These are phyloP conservation scores for Cotesia vestalis DNA, from an alignment of 1,140 invertebrate genomes.

Conservation along the genomic window DNA sequence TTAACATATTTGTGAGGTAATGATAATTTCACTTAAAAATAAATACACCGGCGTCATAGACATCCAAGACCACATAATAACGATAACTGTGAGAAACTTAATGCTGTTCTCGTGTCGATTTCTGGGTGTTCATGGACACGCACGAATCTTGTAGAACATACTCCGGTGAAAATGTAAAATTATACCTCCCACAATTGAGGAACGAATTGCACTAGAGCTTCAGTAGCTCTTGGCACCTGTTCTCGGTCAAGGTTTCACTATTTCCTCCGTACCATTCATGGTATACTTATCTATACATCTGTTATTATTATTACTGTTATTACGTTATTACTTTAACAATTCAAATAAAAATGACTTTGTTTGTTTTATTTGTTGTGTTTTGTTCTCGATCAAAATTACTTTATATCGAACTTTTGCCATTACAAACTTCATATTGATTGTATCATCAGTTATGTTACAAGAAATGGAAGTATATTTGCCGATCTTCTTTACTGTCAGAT, in stretches of 20 bases:
- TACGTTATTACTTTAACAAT: too few relatives aligned
- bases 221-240: not conserved
- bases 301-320: too few relatives aligned
- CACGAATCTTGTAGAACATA: slow-evolving; percentile 11
- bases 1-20: slow-evolving; percentile 52
- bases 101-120: slow-evolving; percentile 28
- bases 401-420: too few relatives aligned
- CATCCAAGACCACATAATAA: not conserved
- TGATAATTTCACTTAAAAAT: slow-evolving; percentile 7
- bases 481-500: too few relatives aligned
- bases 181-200: slow-evolving; percentile 8
- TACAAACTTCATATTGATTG: too few relatives aligned
- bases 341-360: too few relatives aligned
- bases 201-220: slow-evolving; percentile 7
- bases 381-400: too few relatives aligned
- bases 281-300: not conserved
- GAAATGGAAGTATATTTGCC: too few relatives aligned
- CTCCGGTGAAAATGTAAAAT: not conserved
- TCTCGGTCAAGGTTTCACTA: slow-evolving; percentile 51
- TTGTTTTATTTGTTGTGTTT: too few relatives aligned
- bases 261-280: slow-evolving; percentile 43
- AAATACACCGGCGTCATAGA: not conserved
- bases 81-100: slow-evolving; percentile 54
- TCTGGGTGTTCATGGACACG: slow-evolving; percentile 28
- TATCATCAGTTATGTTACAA: too few relatives aligned